These are phyloP conservation scores for Excalfactoria chinensis DNA, from an alignment of 2,113 vertebrate genomes.

Conservation along the genomic window DNA sequence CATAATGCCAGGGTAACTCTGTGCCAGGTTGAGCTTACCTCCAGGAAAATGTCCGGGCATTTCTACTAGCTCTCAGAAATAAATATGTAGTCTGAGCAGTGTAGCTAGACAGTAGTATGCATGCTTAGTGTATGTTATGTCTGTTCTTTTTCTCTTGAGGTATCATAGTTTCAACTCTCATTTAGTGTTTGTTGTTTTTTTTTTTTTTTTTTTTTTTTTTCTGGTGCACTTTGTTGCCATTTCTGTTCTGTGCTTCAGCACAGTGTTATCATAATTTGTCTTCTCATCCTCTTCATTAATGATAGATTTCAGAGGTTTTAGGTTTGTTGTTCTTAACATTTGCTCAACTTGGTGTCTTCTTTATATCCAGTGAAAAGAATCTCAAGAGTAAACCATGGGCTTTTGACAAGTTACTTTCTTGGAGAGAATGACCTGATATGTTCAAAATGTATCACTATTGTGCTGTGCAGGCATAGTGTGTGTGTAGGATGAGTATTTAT, in stretches of 20 bases:
- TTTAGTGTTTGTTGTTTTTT: background rate
- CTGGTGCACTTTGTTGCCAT: background rate
- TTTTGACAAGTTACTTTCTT: background rate
- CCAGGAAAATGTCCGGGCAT: background rate
- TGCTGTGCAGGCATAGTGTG: background rate
- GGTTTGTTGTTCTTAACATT: background rate
- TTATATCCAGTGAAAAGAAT: background rate
- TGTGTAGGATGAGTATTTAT: background rate
- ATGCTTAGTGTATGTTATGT: background rate
- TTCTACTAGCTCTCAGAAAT: background rate
- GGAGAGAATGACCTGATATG: background rate
- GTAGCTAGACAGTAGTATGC: background rate
- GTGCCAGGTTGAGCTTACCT: background rate
- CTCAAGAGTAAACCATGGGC: background rate
- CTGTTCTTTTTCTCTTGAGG: background rate
- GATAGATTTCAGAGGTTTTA: background rate
- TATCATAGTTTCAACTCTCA: background rate
- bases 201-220: background rate
- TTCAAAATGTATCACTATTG: background rate
- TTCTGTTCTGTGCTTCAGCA: background rate
- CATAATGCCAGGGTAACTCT: background rate
- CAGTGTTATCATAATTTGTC: background rate
- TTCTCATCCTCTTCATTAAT: background rate
- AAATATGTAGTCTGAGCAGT: background rate
- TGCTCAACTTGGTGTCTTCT: background rate